phyloP scores from a whole-genome alignment of 2,113 vertebrate species.

The Holacanthus passer region DNA sequence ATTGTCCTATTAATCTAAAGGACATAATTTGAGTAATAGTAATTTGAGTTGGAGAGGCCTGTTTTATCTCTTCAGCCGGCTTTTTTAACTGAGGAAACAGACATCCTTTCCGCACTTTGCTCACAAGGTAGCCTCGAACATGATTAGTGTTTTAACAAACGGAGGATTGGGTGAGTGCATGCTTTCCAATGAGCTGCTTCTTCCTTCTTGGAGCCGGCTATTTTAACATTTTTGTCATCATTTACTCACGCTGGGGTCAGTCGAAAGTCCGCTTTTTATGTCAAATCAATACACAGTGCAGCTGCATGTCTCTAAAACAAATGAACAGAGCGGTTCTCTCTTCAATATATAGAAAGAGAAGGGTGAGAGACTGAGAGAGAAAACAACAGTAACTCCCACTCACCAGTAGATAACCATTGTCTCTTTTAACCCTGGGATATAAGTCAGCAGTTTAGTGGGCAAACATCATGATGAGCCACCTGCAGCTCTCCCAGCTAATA shows the following conservation, averaged over 20 bases:
- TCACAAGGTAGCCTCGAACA: background rate
- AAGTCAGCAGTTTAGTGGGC: slow-evolving; percentile 66
- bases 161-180: background rate
- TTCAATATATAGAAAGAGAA: background rate
- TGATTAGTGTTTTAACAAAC: background rate
- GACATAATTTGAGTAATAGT: no score
- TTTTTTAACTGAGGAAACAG: background rate
- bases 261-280: slow-evolving; percentile 31
- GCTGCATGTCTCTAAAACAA: slow-evolving; percentile 26
- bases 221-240: background rate
- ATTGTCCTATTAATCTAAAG: no score
- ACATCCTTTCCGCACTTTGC: background rate
- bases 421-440: slow-evolving; percentile 59
- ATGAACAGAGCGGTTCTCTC: background rate
- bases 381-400: slow-evolving; percentile 45
- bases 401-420: slow-evolving; percentile 41
- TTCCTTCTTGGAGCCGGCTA: background rate
- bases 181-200: background rate
- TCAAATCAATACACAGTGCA: slow-evolving; percentile 38
- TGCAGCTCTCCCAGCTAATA: slow-evolving; percentile 67
- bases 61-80: background rate
- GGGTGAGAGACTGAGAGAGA: background rate
- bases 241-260: slow-evolving; percentile 5
- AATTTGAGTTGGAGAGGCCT: no score
- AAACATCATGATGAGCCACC: slow-evolving; percentile 65